Evolutionary conservation across 2,888 invertebrate species (phyloP), one percentile per base, ranked within the genome.

Genomic region (Drosophila borealis): DNA sequence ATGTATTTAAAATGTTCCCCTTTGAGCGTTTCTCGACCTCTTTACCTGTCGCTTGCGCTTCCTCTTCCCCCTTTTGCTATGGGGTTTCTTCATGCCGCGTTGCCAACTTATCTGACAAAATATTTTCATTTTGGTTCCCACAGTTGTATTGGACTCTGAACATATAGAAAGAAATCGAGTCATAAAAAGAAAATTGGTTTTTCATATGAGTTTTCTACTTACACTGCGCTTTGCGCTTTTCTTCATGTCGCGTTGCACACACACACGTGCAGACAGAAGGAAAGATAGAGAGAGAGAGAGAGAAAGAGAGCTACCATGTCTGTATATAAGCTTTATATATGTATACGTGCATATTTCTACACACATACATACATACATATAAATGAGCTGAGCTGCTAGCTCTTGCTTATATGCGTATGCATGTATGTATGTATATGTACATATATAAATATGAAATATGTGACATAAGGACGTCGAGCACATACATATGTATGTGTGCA

Each of bases 161-260:
- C 59, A 74, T 70, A 70, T 67, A 67, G 71, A 65, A 65, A 74
- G 71, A 75, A 71, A 80, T 71, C 63, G 67, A 79, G 50, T 42
- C 71, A 61, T 80, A 63, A 85, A 84, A 84, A 79, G 59, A 71
- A 80, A 82, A 86, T 82, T 71, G 74, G 59, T 36, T 77, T 81
- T 83, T 67, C 77, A 73, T 68, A 53, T 68, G 46, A 51, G 45
- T 74, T 74, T 73, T 69, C 46, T 73, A 54, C 57, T 50, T 74
- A 54, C 51, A 42, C 51, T 79, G 21, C 59, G 57, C 62, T 74
- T 78, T 62, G 65, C 62, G 69, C 59, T 65, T 76, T 78, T 74
- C 64, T 69, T 74, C 53, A 36, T 53, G 39, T 14, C 41, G 48
- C 45, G 37, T 57, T 72, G 63, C 19, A 69, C 41, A 60, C 68